Evolutionary conservation across 2,888 invertebrate genomes (phyloP), one percentile per base, ranked within the genome.

Genomic region (Tinea semifulvella): DNA sequence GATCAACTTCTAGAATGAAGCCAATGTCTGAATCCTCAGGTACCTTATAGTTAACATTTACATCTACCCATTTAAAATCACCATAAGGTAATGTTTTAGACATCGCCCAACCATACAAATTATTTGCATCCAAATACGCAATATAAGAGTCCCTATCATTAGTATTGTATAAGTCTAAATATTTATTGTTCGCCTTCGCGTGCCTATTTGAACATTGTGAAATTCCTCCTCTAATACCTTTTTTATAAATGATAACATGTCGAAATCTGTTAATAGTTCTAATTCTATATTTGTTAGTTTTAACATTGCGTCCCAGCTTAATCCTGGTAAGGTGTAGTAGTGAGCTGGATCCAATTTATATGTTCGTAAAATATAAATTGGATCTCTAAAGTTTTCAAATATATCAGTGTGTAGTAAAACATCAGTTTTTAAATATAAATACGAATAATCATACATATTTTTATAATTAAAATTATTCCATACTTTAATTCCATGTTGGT

Each of bases 91-190:
- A 47, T 10, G 47, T 46, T 47, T 62, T 52, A 4, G 47, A 51
- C 61, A 67, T 60, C 1, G 61, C 61, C 53, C 54, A 57, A 3
- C 61, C 61, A 49, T 65, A 66, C 11, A 61, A 47, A 48, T 63
- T 65, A 47, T 66, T 65, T 1, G 54, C 55, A 52, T 63, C 63
- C 3, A 59, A 50, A 45, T 61, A 64, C 13, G 52, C 47, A 10
- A 68, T 22, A 47, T 52, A 64, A 10, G 50, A 56, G 3, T 31
- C 27, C 6, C 22, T 44, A 50, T 53, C 20, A 5, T 42, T 42
- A 6, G 36, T 11, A 45, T 62, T 44, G 49, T 53, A 61, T 13
- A 50, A 42, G 2, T 42, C 26, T 48, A 60, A 47, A 47, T 52
- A 60, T 40, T 49, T 49, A 49, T 65, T 63, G 48, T 63, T 64